Percentiles rank a stretch among this genome's conserved stretches.
Evolutionary conservation across 2,797 vertebrate species (phyloP).

Genomic region (Carcharodon carcharias): DNA sequence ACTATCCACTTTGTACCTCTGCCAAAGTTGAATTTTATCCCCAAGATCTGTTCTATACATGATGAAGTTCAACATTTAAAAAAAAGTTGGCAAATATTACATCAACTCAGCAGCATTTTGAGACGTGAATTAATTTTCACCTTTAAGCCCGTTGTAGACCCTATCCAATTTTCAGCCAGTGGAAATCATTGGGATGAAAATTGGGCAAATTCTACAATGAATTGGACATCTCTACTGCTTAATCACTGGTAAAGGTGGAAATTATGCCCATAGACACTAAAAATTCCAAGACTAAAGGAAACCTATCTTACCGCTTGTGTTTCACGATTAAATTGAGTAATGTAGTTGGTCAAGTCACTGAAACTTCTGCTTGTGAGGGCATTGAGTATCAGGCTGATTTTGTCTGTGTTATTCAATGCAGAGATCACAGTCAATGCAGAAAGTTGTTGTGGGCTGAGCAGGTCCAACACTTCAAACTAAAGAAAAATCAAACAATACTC

Average conservation of each 20-base stretch:
- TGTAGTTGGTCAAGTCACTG: slow-evolving; percentile 8
- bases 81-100: neutral
- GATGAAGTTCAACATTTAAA: neutral
- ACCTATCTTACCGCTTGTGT: slow-evolving; percentile 37
- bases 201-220: neutral
- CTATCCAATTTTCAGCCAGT: neutral
- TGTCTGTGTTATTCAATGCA: slow-evolving; percentile 34
- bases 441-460: slow-evolving; percentile 38
- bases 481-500: neutral
- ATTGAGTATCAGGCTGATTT: slow-evolving; percentile 39
- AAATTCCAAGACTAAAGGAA: neutral
- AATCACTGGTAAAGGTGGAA: neutral
- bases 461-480: slow-evolving; percentile 33
- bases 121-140: neutral
- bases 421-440: slow-evolving; percentile 39
- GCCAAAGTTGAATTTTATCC: neutral
- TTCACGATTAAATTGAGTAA: slow-evolving; percentile 40
- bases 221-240: neutral
- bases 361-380: slow-evolving; percentile 25
- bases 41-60: neutral
- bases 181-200: neutral
- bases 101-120: neutral
- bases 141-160: neutral
- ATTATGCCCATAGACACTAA: slow-evolving; percentile 39
- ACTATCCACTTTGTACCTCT: neutral